These are phyloP conservation scores for Cydia splendana DNA, from an alignment of 1,140 invertebrate species.

Conservation along the genomic window DNA sequence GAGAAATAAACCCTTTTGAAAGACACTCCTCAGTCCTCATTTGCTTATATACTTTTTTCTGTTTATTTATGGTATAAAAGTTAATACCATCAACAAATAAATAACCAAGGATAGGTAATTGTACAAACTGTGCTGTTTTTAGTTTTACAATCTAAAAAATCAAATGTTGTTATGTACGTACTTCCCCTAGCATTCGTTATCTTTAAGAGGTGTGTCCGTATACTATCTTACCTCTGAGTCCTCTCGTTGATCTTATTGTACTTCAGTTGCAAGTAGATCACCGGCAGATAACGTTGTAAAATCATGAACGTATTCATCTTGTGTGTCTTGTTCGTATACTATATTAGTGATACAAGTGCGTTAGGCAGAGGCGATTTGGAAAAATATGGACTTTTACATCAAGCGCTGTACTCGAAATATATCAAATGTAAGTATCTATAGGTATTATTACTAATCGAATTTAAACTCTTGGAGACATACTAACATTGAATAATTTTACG, in stretches of 20 bases:
- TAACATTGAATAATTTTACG: too few relatives aligned
- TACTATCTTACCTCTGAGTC: not conserved
- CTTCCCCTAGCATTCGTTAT: not conserved
- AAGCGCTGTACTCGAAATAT: slow-evolving; percentile 59
- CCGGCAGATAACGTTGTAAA: not conserved
- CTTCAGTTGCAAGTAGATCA: not conserved
- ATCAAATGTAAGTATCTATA: slow-evolving; percentile 66
- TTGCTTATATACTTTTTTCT: too few relatives aligned
- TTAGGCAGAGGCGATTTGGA: slow-evolving; percentile 64
- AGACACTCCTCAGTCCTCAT: too few relatives aligned
- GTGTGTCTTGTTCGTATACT: slow-evolving; percentile 44
- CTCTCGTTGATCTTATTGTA: slow-evolving; percentile 1
- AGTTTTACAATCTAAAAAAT: too few relatives aligned
- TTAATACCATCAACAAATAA: too few relatives aligned
- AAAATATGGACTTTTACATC: slow-evolving; percentile 67
- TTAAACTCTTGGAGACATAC: too few relatives aligned
- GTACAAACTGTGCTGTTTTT: too few relatives aligned
- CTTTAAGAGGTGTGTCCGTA: slow-evolving; percentile 3
- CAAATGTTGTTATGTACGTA: too few relatives aligned
- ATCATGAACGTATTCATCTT: slow-evolving; percentile 39
- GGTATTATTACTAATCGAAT: too few relatives aligned
- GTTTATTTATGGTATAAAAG: too few relatives aligned
- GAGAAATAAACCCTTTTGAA: too few relatives aligned
- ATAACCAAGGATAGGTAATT: too few relatives aligned
- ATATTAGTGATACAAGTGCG: slow-evolving; percentile 35